Conservation (phyloP, 35 echinoderm and acorn worm species). For the Lytechinus pictus region DNA sequence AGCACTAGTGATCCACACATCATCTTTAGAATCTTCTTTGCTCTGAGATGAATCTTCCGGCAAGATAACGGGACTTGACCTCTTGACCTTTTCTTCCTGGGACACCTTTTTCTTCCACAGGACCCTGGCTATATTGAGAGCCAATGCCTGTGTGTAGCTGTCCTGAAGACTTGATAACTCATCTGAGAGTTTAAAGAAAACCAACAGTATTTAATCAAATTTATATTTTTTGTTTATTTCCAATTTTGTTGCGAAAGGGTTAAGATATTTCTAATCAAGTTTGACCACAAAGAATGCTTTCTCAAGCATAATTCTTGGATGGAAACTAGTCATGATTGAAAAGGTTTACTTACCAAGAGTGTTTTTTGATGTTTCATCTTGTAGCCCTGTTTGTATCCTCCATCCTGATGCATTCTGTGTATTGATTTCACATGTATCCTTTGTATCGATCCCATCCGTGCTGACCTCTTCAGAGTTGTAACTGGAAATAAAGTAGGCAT, state of each 20-base stretch:
- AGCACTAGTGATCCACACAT: neutral
- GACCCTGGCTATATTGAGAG: constrained; percentile 70
- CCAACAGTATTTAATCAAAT: no score
- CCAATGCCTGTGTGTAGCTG: constrained; percentile 51
- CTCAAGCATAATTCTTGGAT: neutral
- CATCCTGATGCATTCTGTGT: constrained; percentile 57
- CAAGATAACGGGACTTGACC: neutral
- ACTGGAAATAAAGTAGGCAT: constrained; percentile 10
- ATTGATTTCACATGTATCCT: constrained; percentile 56
- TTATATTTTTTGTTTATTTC: no score
- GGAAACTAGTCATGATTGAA: neutral
- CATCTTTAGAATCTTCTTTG: neutral
- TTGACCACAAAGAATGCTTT: no score
- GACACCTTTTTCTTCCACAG: constrained; percentile 51
- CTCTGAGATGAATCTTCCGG: neutral
- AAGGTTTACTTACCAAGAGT: neutral
- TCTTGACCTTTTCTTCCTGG: constrained; percentile 9
- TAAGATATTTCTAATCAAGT: no score
- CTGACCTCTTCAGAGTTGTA: constrained; percentile 55
- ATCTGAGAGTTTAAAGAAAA: neutral
- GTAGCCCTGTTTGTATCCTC: neutral
- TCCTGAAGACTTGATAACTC: constrained; percentile 11
- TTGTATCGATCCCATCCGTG: constrained; percentile 74
- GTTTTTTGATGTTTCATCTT: neutral
- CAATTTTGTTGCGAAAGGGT: no score